A percentile compares a stretch with the other conserved stretches of the same genome.
Evolutionary conservation across 2,888 invertebrate genomes (phyloP).

Genomic region (Melangyna quadrimaculata): DNA sequence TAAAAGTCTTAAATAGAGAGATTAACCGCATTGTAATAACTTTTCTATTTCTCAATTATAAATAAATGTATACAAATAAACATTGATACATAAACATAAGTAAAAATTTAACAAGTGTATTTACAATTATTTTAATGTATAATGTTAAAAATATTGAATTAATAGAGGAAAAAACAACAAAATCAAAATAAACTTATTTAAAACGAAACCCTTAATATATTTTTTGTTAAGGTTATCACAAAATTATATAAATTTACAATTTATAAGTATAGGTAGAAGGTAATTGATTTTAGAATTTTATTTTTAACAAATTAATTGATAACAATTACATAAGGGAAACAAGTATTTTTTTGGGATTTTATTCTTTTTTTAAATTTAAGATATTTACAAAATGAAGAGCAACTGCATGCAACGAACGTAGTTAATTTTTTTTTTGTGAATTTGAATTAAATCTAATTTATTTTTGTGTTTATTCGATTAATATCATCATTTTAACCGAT

Average conservation of each 20-base stretch:
- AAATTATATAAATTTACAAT: slow-evolving; percentile 56
- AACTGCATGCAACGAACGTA: slow-evolving; percentile 33
- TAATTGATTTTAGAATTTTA: slow-evolving; percentile 1
- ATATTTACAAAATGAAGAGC: slow-evolving; percentile 55
- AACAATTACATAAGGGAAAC: not conserved
- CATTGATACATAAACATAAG: not conserved
- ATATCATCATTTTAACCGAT: slow-evolving; percentile 55
- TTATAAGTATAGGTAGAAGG: slow-evolving; percentile 17
- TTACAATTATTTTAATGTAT: not conserved
- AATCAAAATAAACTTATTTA: not conserved
- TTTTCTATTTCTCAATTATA: not conserved
- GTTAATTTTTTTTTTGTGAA: not conserved
- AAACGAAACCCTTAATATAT: slow-evolving; percentile 12
- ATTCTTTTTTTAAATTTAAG: slow-evolving; percentile 37
- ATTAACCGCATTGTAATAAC: slow-evolving; percentile 25
- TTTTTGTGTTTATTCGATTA: slow-evolving; percentile 34
- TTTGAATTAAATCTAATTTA: slow-evolving; percentile 21
- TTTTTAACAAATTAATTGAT: slow-evolving; percentile 26
- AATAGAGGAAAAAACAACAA: not conserved
- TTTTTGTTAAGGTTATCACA: slow-evolving; percentile 58
- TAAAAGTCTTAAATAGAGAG: slow-evolving; percentile 53
- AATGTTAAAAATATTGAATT: not conserved
- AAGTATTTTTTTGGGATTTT: slow-evolving; percentile 20
- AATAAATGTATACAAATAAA: not conserved
- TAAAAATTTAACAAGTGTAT: not conserved